Base-by-base conservation (phyloP, 2,113 vertebrate genomes). In the Vulpes ferrilata region DNA sequence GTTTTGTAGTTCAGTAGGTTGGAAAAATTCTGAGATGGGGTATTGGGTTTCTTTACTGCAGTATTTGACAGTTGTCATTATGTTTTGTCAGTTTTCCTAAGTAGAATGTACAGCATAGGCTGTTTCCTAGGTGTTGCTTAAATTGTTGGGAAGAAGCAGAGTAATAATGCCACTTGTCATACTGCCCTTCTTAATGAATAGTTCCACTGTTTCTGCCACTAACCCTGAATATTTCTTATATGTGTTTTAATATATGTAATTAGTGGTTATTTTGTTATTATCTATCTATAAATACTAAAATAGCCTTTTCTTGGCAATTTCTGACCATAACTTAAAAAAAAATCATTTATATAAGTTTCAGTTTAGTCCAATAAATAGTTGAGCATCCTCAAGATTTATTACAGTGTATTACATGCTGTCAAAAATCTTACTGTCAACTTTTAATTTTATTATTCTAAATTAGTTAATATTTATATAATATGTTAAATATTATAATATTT, bases 231-330 rank as follows among this genome's bases (percentile, higher is more conserved):
- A 22, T 43, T 94, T 59, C 57, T 85, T 95, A 73, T 64, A 6
- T 60, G 23, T 94, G 8, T 76, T 43, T 84, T 88, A 60, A 65
- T 73, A 25, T 60, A 69, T 38, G 25, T 89, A 79, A 62, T 69
- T 93, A 51, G 74, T 64, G 30, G 6, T 51, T 60, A 71, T 62
- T 97, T 73, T 69, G 30, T 79, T 85, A 51, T 78, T 88, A 5
- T 90, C 10, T 35, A 32, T 84, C 6, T 51, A n/a, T 48, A 55
- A 43, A 43, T 43, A 83, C 25, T 60, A 83, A 92, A 73, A 59
- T 19, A 53, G 32, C 32, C 57, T 93, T 97, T 86, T 38, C 73
- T 86, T 86, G 48, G 64, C 35, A 81, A 11, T 88, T 94, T 83
- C 15, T 11, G 88, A 51, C 53, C 13, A 20, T 85, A 93, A 74